These are phyloP conservation scores for Strigamia maritima DNA, from an alignment of 2,888 invertebrate genomes.

Conservation along the genomic window DNA sequence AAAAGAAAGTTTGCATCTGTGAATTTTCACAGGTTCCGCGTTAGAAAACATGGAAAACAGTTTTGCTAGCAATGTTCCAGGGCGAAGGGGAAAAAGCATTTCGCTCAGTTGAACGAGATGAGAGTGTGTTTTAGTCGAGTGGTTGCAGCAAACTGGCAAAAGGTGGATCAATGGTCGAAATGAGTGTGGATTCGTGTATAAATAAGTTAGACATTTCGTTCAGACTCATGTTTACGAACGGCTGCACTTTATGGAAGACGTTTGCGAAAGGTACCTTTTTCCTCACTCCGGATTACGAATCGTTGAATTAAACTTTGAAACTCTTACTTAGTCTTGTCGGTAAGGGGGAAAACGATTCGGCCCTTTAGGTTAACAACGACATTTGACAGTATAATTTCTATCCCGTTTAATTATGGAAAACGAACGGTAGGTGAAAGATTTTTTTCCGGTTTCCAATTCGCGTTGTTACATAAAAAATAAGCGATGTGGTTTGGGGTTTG, in stretches of 20 bases:
- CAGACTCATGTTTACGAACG: conserved; percentile 29
- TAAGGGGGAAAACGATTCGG: neutral
- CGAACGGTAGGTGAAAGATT: neutral
- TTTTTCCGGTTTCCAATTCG: neutral
- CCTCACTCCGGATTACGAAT: neutral
- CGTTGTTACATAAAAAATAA: too few species aligned
- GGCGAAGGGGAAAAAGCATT: neutral
- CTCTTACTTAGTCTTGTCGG: neutral
- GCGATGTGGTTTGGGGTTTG: neutral
- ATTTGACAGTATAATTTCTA: neutral
- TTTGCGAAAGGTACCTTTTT: neutral
- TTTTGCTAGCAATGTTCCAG: neutral
- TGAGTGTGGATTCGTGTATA: conserved; percentile 34
- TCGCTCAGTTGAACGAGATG: conserved; percentile 25
- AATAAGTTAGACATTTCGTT: conserved; percentile 30
- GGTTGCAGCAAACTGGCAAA: conserved; percentile 30
- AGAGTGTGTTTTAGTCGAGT: conserved; percentile 31
- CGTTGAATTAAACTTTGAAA: neutral
- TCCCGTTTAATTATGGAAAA: neutral
- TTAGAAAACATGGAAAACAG: conserved; percentile 22
- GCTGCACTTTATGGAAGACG: conserved; percentile 10
- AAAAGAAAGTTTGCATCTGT: conserved; percentile 11
- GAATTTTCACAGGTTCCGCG: conserved; percentile 24
- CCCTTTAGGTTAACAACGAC: neutral
- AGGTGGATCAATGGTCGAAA: conserved; percentile 34